A percentile compares a stretch with the other conserved stretches of the same genome.
phyloP scores from a whole-genome alignment of 2,113 vertebrate genomes.

The Entosphenus tridentatus region DNA sequence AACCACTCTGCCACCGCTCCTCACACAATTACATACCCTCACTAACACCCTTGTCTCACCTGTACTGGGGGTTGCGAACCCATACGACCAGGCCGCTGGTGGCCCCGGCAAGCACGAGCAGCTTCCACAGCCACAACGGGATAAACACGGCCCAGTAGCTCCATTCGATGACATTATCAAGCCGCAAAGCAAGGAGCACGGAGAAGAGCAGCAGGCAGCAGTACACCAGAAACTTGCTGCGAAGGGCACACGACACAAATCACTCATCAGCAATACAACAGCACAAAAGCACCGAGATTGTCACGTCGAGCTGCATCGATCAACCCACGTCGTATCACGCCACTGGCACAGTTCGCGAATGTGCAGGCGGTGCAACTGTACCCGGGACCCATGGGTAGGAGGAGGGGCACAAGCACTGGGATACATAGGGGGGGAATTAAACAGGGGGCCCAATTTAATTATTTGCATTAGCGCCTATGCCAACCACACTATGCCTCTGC shows the following conservation, averaged over 20 bases:
- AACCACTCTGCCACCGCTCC: neutral
- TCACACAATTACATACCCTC: neutral
- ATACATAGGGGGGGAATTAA: neutral
- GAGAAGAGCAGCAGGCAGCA: conserved; percentile 88
- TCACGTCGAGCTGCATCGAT: conserved; percentile 8
- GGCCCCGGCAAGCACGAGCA: conserved; percentile 81
- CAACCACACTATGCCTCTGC: no score
- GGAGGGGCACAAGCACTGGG: neutral
- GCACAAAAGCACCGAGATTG: conserved; percentile 8
- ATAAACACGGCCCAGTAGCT: conserved; percentile 95
- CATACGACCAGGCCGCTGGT: conserved; percentile 81
- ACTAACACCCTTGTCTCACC: conserved; percentile 24
- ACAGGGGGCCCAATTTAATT: no score
- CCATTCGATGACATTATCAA: conserved; percentile 88
- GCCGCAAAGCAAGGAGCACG: conserved; percentile 57
- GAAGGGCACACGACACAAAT: conserved; percentile 7
- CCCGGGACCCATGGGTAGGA: neutral
- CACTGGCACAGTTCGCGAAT: neutral
- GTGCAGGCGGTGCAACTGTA: conserved; percentile 1
- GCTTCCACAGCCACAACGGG: conserved; percentile 94
- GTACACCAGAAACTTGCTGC: conserved; percentile 94
- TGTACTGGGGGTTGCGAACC: conserved; percentile 90
- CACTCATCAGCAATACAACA: neutral
- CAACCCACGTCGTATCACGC: neutral
- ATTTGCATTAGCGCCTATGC: no score